Percentiles rank a stretch among this genome's conserved stretches.
Evolutionary conservation across 2,888 invertebrate species (phyloP).

Genomic region (Drosophila multiciliata): DNA sequence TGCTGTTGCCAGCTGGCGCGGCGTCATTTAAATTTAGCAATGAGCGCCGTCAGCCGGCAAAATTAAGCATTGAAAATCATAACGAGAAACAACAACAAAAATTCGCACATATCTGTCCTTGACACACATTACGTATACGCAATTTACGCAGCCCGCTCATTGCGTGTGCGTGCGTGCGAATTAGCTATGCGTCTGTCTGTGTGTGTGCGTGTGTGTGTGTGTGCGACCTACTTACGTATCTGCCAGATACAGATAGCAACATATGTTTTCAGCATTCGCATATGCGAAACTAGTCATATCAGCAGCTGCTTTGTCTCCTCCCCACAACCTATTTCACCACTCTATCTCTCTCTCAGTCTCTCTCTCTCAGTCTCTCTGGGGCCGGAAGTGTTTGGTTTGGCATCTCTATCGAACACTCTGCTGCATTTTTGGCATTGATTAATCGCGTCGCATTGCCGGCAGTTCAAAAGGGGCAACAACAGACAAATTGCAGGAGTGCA

Average conservation of each 20-base stretch:
- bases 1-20: constrained; percentile 48
- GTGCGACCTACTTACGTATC: constrained; percentile 73
- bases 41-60: constrained; percentile 46
- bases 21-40: constrained; percentile 71
- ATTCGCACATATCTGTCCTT: constrained; percentile 84
- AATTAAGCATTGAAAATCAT: constrained; percentile 63
- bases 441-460: constrained; percentile 46
- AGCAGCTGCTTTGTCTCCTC: constrained; percentile 39
- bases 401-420: constrained; percentile 37
- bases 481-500: constrained; percentile 51
- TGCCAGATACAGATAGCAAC: constrained; percentile 69
- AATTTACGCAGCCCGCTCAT: constrained; percentile 70
- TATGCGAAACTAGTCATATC: constrained; percentile 35
- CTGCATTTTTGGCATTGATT: constrained; percentile 59
- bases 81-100: constrained; percentile 52
- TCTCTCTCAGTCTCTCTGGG: constrained; percentile 18
- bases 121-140: constrained; percentile 82
- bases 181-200: constrained; percentile 24
- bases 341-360: background rate
- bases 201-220: constrained; percentile 27
- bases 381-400: constrained; percentile 40
- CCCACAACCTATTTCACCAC: background rate
- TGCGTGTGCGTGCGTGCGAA: constrained; percentile 61
- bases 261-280: constrained; percentile 61
- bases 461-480: constrained; percentile 56